A percentile compares a stretch with the other conserved stretches of the same genome.
Conservation (phyloP, 1,140 invertebrate genomes). For the Drosophila busckii region DNA sequence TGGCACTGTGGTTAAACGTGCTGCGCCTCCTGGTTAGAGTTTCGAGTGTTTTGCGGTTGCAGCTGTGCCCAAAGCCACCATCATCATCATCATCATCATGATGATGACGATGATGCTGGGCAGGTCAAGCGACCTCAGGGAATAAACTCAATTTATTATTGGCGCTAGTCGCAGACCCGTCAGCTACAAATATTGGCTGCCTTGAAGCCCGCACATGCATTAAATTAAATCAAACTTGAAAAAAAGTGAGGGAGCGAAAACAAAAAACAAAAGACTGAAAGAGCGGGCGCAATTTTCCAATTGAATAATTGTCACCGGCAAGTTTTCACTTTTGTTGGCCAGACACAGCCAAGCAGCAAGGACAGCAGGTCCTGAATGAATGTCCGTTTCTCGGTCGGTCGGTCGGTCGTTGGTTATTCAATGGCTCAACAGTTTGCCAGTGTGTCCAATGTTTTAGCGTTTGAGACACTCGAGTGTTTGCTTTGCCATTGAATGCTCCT, state of each 20-base stretch:
- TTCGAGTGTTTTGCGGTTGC: slow-evolving; percentile 56
- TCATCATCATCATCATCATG: slow-evolving; percentile 42
- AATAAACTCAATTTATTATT: slow-evolving; percentile 77
- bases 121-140: slow-evolving; percentile 32
- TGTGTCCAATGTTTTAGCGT: slow-evolving; percentile 44
- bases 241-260: slow-evolving; percentile 18
- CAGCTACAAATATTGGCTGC: slow-evolving; percentile 57
- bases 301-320: slow-evolving; percentile 74
- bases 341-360: slow-evolving; percentile 40
- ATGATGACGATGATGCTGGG: neutral
- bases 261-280: no score
- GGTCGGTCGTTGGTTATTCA: slow-evolving; percentile 66
- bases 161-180: slow-evolving; percentile 35
- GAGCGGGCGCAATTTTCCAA: slow-evolving; percentile 73
- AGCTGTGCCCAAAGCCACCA: slow-evolving; percentile 30
- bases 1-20: slow-evolving; percentile 64
- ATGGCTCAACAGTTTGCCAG: slow-evolving; percentile 72
- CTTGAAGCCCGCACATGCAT: slow-evolving; percentile 45
- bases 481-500: slow-evolving; percentile 41
- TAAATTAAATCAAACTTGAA: slow-evolving; percentile 62
- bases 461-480: slow-evolving; percentile 32
- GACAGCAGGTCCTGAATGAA: slow-evolving; percentile 4
- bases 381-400: no score
- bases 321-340: slow-evolving; percentile 70
- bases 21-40: slow-evolving; percentile 47